These are phyloP conservation scores for Hippocampus guttulatus DNA, from an alignment of 2,113 vertebrate genomes.

Conservation along the genomic window DNA sequence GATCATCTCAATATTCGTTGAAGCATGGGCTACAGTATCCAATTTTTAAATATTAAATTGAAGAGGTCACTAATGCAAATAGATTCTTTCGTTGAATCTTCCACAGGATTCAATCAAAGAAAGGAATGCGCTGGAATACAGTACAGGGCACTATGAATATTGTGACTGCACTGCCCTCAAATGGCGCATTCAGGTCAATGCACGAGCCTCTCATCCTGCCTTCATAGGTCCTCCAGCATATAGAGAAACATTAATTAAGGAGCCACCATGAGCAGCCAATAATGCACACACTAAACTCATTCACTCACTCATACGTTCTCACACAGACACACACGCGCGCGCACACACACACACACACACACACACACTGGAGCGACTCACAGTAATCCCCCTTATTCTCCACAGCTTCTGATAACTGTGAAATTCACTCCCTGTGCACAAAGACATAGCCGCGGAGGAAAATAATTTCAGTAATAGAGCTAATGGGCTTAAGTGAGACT, in stretches of 20 bases:
- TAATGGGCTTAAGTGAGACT: slow-evolving; percentile 82
- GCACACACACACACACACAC: slow-evolving; percentile 28
- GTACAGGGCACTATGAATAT: slow-evolving; percentile 43
- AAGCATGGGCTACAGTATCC: not conserved
- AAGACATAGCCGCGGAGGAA: slow-evolving; percentile 73
- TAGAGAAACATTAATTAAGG: slow-evolving; percentile 76
- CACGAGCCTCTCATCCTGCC: slow-evolving; percentile 35
- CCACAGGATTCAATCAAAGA: slow-evolving; percentile 36
- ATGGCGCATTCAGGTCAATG: slow-evolving; percentile 71
- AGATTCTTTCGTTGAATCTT: slow-evolving; percentile 19
- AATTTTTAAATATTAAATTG: slow-evolving; percentile 16
- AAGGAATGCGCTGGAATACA: slow-evolving; percentile 5
- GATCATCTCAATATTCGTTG: not conserved
- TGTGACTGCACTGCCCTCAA: slow-evolving; percentile 86
- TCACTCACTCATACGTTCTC: not conserved
- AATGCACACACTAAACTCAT: slow-evolving; percentile 48
- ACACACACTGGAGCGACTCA: slow-evolving; percentile 43
- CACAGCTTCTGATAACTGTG: slow-evolving; percentile 78
- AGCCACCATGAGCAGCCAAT: slow-evolving; percentile 71
- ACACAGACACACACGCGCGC: slow-evolving; percentile 8
- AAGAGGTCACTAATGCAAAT: slow-evolving; percentile 27
- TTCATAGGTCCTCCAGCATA: slow-evolving; percentile 62
- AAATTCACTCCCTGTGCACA: slow-evolving; percentile 79
- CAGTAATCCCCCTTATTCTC: slow-evolving; percentile 55
- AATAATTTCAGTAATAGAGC: slow-evolving; percentile 83